Conservation (phyloP, 2,113 vertebrate genomes). For the Rhabdomys dilectus region DNA sequence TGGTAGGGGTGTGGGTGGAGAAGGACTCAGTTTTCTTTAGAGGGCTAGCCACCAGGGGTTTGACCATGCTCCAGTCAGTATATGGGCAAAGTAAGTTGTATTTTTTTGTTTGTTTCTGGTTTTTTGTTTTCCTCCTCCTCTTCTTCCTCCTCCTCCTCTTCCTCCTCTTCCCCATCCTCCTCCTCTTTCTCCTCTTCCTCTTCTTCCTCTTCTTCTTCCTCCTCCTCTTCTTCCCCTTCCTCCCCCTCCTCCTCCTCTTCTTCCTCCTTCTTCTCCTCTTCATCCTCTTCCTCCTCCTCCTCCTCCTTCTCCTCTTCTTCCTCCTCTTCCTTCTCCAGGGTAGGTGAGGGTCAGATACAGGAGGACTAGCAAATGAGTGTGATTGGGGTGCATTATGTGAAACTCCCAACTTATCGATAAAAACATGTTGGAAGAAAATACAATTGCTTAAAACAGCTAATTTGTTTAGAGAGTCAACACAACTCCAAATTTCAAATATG, state of each 20-base stretch:
- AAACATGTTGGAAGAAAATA: background rate
- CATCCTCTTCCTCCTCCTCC: too few relatives aligned
- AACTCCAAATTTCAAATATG: background rate
- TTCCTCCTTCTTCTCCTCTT: too few relatives aligned
- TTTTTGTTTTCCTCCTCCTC: too few relatives aligned
- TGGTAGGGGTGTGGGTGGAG: background rate
- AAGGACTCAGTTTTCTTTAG: background rate
- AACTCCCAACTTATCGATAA: background rate
- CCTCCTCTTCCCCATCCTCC: too few relatives aligned
- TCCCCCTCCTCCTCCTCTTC: too few relatives aligned
- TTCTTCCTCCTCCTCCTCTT: too few relatives aligned
- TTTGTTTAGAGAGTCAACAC: slow-evolving; percentile 39
- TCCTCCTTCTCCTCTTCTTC: too few relatives aligned
- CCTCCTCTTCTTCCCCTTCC: too few relatives aligned
- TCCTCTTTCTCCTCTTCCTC: too few relatives aligned
- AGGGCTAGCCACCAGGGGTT: background rate
- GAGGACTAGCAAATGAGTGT: background rate
- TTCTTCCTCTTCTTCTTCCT: too few relatives aligned
- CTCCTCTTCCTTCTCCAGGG: too few relatives aligned
- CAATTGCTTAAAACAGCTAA: slow-evolving; percentile 41
- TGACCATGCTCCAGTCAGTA: background rate
- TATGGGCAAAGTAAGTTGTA: background rate
- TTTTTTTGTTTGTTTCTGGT: background rate
- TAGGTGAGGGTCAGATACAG: background rate
- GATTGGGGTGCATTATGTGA: background rate